Evolutionary conservation across 2,888 invertebrate species (phyloP).

Genomic region (Volucella bombylans): DNA sequence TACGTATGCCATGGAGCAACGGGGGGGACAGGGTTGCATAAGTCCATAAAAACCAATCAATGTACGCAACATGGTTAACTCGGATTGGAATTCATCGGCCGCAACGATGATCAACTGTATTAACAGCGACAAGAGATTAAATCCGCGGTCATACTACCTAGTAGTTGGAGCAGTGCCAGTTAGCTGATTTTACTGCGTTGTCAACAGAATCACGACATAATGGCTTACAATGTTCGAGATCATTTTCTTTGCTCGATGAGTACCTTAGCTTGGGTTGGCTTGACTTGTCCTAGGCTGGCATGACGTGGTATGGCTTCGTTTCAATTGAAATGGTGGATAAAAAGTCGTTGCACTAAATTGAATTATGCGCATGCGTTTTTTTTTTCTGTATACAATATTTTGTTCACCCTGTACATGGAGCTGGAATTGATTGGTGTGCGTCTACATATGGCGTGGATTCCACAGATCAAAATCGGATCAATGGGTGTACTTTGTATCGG

Average conservation of each 20-base stretch:
- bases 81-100: conserved; percentile 71
- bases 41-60: conserved; percentile 71
- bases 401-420: not conserved
- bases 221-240: conserved; percentile 70
- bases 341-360: conserved; percentile 60
- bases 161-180: conserved; percentile 13
- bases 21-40: not conserved
- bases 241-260: conserved; percentile 30
- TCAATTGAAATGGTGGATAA: not conserved
- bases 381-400: not conserved
- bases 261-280: too few relatives aligned
- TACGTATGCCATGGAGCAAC: not conserved
- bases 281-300: not conserved
- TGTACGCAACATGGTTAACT: conserved; percentile 73
- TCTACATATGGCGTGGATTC: conserved; percentile 41
- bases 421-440: conserved; percentile 28
- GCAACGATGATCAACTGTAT: conserved; percentile 71
- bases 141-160: conserved; percentile 24
- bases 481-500: conserved; percentile 46
- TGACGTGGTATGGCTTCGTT: not conserved
- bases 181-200: conserved; percentile 62
- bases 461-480: conserved; percentile 52
- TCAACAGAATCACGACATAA: conserved; percentile 74
- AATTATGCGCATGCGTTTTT: conserved; percentile 63
- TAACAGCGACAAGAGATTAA: conserved; percentile 66